Evolutionary conservation across 2,888 invertebrate genomes (phyloP).

Genomic region (Magallana nippona): DNA sequence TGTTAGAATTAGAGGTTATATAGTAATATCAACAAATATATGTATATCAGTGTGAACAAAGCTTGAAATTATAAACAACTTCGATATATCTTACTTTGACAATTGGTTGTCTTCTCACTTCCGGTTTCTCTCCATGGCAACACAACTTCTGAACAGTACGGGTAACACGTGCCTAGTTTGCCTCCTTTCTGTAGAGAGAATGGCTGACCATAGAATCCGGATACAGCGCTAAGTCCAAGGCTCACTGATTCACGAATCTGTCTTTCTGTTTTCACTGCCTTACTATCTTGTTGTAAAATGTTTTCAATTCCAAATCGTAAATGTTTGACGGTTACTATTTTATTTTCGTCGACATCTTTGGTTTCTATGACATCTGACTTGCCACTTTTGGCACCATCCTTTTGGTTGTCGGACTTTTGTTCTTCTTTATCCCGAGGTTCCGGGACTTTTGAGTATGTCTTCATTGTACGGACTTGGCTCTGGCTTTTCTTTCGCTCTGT

Average conservation of each 20-base stretch:
- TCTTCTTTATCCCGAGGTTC: background rate
- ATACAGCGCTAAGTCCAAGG: background rate
- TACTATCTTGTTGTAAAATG: conserved; percentile 13
- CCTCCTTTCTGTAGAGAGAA: background rate
- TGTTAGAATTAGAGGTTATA: too few relatives aligned
- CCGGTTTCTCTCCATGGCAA: background rate
- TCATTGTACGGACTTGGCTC: background rate
- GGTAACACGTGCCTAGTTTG: conserved; percentile 5
- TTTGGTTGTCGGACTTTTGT: background rate
- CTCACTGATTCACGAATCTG: background rate
- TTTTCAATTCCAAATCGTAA: conserved; percentile 41
- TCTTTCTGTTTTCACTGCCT: conserved; percentile 8
- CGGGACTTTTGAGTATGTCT: background rate
- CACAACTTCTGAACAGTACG: background rate
- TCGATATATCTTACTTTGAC: too few relatives aligned
- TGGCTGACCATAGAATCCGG: conserved; percentile 3
- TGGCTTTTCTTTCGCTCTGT: background rate
- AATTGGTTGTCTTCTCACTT: background rate
- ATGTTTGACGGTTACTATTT: background rate
- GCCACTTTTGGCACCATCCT: background rate
- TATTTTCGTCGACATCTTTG: background rate
- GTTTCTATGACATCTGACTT: background rate
- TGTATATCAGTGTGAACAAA: too few relatives aligned
- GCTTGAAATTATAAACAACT: too few relatives aligned
- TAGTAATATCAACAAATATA: too few relatives aligned